A percentile compares a stretch with the other conserved stretches of the same genome.
phyloP scores from a whole-genome alignment of 2,113 vertebrate genomes.

The Gracilinanus agilis region DNA sequence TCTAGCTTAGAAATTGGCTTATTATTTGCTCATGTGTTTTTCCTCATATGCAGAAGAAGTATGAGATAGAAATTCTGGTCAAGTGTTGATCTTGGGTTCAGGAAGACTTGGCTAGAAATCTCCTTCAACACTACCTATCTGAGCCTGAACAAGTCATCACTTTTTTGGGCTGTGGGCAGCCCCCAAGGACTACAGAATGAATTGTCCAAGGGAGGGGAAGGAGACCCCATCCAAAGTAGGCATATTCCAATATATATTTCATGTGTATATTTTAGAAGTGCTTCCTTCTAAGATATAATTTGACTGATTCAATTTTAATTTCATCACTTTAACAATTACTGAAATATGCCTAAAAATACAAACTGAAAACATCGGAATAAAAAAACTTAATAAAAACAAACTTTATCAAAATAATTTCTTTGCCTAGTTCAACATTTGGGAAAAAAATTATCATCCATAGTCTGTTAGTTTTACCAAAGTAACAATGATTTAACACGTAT shows the following conservation, averaged over 20 bases:
- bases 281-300: conserved; percentile 22
- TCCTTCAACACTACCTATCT: background rate
- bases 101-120: background rate
- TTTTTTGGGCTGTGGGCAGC: background rate
- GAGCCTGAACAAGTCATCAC: no score
- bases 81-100: background rate
- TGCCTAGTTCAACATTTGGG: conserved; percentile 20
- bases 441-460: conserved; percentile 17
- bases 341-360: conserved; percentile 33
- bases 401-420: conserved; percentile 22
- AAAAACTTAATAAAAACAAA: conserved; percentile 59
- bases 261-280: conserved; percentile 11
- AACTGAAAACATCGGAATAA: conserved; percentile 52
- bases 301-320: conserved; percentile 23
- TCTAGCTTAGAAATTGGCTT: conserved; percentile 33
- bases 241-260: background rate
- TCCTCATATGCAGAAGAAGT: background rate
- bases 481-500: background rate
- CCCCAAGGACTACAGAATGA: background rate
- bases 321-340: conserved; percentile 29
- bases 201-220: background rate
- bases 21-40: conserved; percentile 20
- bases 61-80: background rate
- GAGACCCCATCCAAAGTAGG: background rate
- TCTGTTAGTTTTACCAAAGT: background rate